Percentiles rank a stretch among this genome's conserved stretches.
These are phyloP conservation scores for Smittia sp. DNA, from an alignment of 2,888 invertebrate genomes.

Conservation along the genomic window DNA sequence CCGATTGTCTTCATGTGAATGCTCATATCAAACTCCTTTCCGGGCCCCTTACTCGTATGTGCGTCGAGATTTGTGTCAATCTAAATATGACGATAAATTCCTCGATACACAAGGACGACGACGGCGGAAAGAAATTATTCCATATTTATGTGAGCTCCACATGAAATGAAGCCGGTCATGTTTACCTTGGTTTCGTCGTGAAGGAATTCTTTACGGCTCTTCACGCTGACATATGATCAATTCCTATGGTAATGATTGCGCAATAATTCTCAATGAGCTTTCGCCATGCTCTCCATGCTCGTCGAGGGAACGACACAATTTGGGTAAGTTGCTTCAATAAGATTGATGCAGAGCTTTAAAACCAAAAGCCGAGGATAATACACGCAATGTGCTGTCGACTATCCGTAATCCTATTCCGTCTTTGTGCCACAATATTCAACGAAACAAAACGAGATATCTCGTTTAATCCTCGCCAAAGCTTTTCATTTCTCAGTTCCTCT, in stretches of 20 bases:
- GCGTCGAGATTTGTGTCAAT: background rate
- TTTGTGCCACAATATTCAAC: background rate
- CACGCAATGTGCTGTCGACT: conserved; percentile 5
- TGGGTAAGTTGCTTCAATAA: no score
- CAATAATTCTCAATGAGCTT: background rate
- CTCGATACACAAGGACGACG: background rate
- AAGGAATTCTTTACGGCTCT: background rate
- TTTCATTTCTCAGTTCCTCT: conserved; percentile 9
- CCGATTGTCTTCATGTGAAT: background rate
- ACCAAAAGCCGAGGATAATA: conserved; percentile 1
- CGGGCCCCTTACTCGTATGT: background rate
- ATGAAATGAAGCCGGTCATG: background rate
- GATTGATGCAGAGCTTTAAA: background rate
- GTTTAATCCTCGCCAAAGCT: conserved; percentile 9
- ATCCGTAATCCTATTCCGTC: background rate
- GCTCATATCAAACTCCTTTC: background rate
- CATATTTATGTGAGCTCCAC: background rate
- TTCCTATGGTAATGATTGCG: background rate
- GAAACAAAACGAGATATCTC: conserved; percentile 8
- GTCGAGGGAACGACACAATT: no score
- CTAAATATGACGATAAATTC: background rate
- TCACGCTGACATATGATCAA: background rate
- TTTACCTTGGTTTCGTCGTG: background rate
- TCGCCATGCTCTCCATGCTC: no score
- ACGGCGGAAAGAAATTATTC: background rate